Evolutionary conservation across 2,113 vertebrate genomes (phyloP).

Genomic region (Turnix velox): DNA sequence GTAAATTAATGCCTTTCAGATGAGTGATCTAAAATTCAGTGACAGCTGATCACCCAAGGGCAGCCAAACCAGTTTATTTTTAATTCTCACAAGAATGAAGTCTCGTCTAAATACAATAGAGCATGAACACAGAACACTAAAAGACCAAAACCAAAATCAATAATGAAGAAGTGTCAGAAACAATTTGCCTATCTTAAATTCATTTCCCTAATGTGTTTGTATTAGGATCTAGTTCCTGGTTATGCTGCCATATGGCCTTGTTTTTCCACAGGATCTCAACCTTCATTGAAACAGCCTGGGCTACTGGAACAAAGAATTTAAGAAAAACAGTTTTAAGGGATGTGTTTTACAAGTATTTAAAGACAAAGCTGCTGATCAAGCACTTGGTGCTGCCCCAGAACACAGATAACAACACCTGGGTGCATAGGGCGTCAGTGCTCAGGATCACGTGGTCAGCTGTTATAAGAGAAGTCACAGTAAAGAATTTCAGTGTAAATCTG

Average conservation of each 20-base stretch:
- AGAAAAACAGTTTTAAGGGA: background rate
- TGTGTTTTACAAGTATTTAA: background rate
- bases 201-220: background rate
- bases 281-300: background rate
- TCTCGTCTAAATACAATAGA: background rate
- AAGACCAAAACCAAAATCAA: background rate
- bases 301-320: background rate
- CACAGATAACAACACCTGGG: background rate
- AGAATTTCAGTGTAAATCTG: background rate
- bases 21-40: background rate
- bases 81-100: background rate
- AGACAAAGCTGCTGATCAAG: background rate
- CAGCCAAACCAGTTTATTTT: background rate
- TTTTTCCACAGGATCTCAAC: background rate
- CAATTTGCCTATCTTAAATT: background rate
- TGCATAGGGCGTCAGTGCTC: background rate
- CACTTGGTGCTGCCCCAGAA: background rate
- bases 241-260: background rate
- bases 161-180: background rate
- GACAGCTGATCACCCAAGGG: background rate
- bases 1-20: background rate
- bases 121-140: background rate
- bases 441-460: rapidly evolving
- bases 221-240: background rate
- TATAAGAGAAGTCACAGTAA: background rate